phyloP scores from a whole-genome alignment of 2,113 vertebrate genomes.

The Vulpes ferrilata region DNA sequence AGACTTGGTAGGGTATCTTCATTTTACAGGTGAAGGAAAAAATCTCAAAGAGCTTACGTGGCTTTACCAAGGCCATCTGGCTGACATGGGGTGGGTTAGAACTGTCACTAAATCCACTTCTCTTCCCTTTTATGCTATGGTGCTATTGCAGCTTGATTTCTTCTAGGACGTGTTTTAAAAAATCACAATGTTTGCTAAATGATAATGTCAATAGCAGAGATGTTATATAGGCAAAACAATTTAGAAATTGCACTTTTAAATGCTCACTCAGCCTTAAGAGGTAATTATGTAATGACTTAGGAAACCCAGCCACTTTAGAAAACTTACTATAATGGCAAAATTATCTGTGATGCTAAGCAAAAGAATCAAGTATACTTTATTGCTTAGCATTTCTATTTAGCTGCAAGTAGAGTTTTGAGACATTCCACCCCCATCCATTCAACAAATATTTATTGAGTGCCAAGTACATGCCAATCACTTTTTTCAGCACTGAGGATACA shows the following conservation, averaged over 20 bases:
- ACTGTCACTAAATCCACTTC: not conserved
- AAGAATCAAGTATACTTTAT: not conserved
- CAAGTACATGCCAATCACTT: not conserved
- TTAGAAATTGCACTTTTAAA: conserved; percentile 20
- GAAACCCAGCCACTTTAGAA: conserved; percentile 37
- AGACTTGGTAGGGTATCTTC: not conserved
- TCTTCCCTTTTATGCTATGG: not conserved
- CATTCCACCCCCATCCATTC: not conserved
- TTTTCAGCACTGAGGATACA: not conserved
- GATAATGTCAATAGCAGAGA: not conserved
- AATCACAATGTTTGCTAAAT: not conserved
- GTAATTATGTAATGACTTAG: conserved; percentile 38
- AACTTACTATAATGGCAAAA: not conserved
- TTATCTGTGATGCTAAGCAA: not conserved
- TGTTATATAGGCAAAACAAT: not conserved
- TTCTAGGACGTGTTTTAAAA: not conserved
- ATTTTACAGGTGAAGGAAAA: not conserved
- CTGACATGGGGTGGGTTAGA: not conserved
- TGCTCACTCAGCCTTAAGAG: conserved; percentile 32
- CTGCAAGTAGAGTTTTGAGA: not conserved
- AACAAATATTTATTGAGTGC: not conserved
- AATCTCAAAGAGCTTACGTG: not conserved
- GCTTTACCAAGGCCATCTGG: not conserved
- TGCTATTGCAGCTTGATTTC: not conserved
- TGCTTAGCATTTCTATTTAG: conserved; percentile 1